Evolutionary conservation across 1,140 invertebrate genomes (phyloP).

Genomic region (Drosophila bipectinata): DNA sequence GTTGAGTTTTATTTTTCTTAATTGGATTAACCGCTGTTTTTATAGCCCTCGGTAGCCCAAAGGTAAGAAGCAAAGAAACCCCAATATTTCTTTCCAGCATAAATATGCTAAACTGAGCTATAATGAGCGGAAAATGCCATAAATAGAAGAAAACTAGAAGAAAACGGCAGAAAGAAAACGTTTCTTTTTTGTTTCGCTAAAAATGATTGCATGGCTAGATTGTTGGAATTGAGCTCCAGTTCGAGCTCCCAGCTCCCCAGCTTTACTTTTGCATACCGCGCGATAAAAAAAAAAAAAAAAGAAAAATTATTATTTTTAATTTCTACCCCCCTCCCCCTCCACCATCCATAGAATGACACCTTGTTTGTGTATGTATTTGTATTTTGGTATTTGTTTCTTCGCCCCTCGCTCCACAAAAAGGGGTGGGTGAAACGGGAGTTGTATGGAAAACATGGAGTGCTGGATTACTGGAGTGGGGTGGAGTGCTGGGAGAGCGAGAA

Average conservation of each 20-base stretch:
- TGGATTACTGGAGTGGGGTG: not conserved
- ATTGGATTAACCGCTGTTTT: slow-evolving; percentile 77
- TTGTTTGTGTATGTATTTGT: slow-evolving; percentile 36
- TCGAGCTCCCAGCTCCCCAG: not conserved
- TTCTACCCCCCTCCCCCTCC: not conserved
- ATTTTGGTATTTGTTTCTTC: slow-evolving; percentile 42
- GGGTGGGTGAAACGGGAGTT: slow-evolving; percentile 13
- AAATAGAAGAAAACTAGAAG: slow-evolving; percentile 23
- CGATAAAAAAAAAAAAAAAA: slow-evolving; percentile 44
- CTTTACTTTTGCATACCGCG: slow-evolving; percentile 26
- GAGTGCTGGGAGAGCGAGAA: slow-evolving; percentile 24
- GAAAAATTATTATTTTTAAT: slow-evolving; percentile 37
- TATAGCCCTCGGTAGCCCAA: slow-evolving; percentile 42
- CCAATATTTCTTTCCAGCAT: slow-evolving; percentile 60
- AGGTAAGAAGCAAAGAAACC: slow-evolving; percentile 59
- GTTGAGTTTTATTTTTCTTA: slow-evolving; percentile 64
- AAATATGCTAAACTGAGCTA: slow-evolving; percentile 48
- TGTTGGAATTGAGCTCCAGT: slow-evolving; percentile 12
- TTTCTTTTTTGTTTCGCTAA: slow-evolving; percentile 26
- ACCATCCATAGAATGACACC: not conserved
- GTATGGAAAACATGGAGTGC: not conserved
- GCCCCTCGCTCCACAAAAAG: slow-evolving; percentile 11
- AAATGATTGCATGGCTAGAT: slow-evolving; percentile 38
- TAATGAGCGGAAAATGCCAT: slow-evolving; percentile 48
- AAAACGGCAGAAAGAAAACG: slow-evolving; percentile 1